Evolutionary conservation across 2,797 vertebrate genomes (phyloP).

Genomic region (Manis crassicaudata): DNA sequence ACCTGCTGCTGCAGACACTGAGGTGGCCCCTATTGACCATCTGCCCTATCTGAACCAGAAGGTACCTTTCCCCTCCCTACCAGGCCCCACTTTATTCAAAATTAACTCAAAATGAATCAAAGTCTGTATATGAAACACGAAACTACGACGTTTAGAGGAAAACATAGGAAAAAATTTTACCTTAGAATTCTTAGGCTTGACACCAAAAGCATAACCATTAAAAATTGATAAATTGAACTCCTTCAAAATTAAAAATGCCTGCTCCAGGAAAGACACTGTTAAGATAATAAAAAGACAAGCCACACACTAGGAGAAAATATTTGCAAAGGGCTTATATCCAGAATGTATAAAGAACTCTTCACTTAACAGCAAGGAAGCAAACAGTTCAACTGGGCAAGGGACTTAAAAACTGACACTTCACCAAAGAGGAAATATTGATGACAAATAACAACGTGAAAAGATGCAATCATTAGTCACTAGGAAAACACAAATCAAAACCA

Average conservation of each 20-base stretch:
- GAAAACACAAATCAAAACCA: conserved; percentile 35
- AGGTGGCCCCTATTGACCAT: neutral
- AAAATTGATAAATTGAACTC: neutral
- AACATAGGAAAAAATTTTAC: neutral
- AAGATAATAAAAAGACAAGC: neutral
- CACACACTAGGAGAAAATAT: neutral
- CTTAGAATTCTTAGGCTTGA: neutral
- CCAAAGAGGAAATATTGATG: conserved; percentile 12
- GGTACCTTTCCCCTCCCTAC: neutral
- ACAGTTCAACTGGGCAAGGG: neutral
- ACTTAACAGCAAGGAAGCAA: neutral
- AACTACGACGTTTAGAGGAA: neutral
- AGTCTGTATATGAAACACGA: neutral
- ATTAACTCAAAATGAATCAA: neutral
- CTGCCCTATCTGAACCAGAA: neutral
- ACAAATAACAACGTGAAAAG: neutral
- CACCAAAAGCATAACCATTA: neutral
- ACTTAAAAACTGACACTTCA: conserved; percentile 9
- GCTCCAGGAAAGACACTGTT: neutral
- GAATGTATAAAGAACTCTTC: neutral
- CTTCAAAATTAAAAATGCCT: neutral
- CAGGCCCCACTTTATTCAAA: neutral
- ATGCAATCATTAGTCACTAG: conserved; percentile 21
- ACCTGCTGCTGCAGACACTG: neutral
- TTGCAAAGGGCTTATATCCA: neutral